Evolutionary conservation across 2,113 vertebrate genomes (phyloP), one percentile per base, ranked within the genome.

Genomic region (Paramisgurnus dabryanus): DNA sequence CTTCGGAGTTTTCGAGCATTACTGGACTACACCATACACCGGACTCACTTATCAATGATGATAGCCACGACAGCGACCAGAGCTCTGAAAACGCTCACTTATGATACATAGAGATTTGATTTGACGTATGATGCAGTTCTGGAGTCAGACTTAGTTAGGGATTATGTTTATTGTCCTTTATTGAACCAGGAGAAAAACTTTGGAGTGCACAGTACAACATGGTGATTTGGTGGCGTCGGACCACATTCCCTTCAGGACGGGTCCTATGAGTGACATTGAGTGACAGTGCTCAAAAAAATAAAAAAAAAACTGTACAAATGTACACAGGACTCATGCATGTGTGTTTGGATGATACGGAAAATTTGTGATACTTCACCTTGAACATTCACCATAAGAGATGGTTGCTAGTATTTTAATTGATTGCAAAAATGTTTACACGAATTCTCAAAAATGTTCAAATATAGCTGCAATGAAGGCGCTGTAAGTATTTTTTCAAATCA

Each of bases 11-110:
- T 75, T 96, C 96, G 0, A 95, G 96, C 82, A 96, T 98, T 0
- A 91, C 95, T 0, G 92, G 94, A 64, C 95, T 96, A 53, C 97
- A 95, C 86, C 95, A 95, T 87, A 95, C 95, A 0, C 94, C 95
- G 87, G 96, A 98, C 94, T 97, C 96, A 34, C 90, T 98, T 91
- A 93, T 92, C 66, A 98, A 98, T 0, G 97, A 98, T n/a, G 84
- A 99, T 93, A 99, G 97, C 91, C 96, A 94, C 0, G 97, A 98
- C 92, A 98, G 97, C 10, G 96, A 98, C 88, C 96, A 98, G 93
- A 99, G 97, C 91, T 97, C 97, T 2, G 97, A 99, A 89, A 96
- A 97, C 0, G 95, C 96, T 74, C 97, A 98, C 89, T 96, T 98
- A 95, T 99, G 96, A 99, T 82, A 71, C 13, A 34, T n/a, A 68